These are phyloP conservation scores for Sitta carolinensis DNA, from an alignment of 2,797 vertebrate genomes.

Conservation along the genomic window DNA sequence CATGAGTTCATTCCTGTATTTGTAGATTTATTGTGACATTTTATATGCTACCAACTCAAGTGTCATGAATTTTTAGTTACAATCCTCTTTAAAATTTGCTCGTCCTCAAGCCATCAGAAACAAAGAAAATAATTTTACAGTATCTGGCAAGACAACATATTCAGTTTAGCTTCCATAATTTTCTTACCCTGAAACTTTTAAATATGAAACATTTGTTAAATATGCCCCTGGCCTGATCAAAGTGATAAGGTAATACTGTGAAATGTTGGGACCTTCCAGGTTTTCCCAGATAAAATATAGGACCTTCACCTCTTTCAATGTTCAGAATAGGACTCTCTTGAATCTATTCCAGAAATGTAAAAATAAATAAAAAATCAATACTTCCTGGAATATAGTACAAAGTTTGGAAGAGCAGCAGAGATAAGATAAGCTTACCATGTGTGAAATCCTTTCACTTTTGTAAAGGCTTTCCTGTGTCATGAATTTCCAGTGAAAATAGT, in stretches of 20 bases:
- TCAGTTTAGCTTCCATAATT: neutral
- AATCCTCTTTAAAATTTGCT: neutral
- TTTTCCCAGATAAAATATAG: slow-evolving; percentile 44
- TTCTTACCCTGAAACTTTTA: neutral
- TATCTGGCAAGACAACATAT: neutral
- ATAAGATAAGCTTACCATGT: slow-evolving; percentile 65
- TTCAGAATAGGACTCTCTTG: slow-evolving; percentile 16
- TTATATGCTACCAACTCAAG: neutral
- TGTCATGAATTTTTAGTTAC: neutral
- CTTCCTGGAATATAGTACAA: slow-evolving; percentile 65
- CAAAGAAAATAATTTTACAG: neutral
- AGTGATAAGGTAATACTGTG: slow-evolving; percentile 47
- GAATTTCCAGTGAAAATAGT: slow-evolving; percentile 42
- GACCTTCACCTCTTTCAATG: slow-evolving; percentile 38
- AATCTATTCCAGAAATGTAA: slow-evolving; percentile 60
- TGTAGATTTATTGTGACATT: neutral
- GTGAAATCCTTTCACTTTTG: slow-evolving; percentile 54
- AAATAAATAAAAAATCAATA: slow-evolving; percentile 63
- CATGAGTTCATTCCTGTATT: neutral
- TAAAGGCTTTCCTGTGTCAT: slow-evolving; percentile 2
- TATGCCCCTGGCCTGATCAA: neutral
- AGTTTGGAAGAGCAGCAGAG: slow-evolving; percentile 47
- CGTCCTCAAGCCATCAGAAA: neutral
- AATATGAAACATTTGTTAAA: neutral
- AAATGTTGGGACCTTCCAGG: slow-evolving; percentile 28